These are phyloP conservation scores for Craniophora ligustri DNA, from an alignment of 2,888 invertebrate genomes.

Conservation along the genomic window DNA sequence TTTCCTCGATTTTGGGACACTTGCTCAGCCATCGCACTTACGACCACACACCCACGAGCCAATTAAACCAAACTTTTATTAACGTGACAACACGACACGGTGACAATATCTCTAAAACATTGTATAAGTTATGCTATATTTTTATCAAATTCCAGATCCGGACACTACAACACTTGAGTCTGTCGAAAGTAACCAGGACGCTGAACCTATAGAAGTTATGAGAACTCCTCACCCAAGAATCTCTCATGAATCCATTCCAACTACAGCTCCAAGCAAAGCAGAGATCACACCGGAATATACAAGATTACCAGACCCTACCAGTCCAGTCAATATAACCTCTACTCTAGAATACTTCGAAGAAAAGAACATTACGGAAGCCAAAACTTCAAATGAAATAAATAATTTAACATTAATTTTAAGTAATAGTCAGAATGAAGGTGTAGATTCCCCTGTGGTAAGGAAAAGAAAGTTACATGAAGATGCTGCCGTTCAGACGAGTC, in stretches of 20 bases:
- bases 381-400: constrained; percentile 30
- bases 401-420: constrained; percentile 25
- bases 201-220: constrained; percentile 8
- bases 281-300: background rate
- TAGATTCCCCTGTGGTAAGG: background rate
- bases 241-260: constrained; percentile 11
- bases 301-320: background rate
- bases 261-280: background rate
- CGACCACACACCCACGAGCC: too few species aligned
- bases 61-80: too few species aligned
- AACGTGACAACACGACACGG: too few species aligned
- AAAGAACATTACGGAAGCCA: background rate
- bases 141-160: constrained; percentile 38
- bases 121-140: too few species aligned
- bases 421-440: background rate
- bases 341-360: constrained; percentile 1
- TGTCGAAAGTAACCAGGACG: background rate
- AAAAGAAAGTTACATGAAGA: constrained; percentile 34
- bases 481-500: constrained; percentile 9
- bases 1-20: too few species aligned
- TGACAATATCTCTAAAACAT: too few species aligned
- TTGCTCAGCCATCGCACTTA: too few species aligned
- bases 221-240: constrained; percentile 4
- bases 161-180: background rate
- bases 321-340: background rate